A percentile compares a stretch with the other conserved stretches of the same genome.
Conservation (phyloP, 2,797 vertebrate species). For the Tarsius wallacei region DNA sequence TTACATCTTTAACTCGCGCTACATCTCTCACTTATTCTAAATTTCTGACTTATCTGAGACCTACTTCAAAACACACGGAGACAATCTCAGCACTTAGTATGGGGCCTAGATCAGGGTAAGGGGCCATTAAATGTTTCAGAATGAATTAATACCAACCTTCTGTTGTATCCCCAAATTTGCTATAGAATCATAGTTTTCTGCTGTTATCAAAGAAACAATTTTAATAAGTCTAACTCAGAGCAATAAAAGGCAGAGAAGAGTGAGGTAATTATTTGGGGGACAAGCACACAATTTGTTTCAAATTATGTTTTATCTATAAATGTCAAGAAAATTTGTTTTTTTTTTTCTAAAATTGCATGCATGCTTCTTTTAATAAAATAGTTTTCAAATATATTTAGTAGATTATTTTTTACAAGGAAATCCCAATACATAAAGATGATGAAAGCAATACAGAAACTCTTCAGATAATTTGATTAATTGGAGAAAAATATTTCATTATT, state of each 20-base stretch:
- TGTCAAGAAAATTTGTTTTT: background rate
- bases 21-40: background rate
- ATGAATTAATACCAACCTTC: background rate
- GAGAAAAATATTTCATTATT: background rate
- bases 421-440: background rate
- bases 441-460: background rate
- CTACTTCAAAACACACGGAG: background rate
- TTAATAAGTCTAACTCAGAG: background rate
- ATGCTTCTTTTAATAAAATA: conserved; percentile 4
- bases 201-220: conserved; percentile 4
- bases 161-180: background rate
- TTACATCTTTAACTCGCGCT: background rate
- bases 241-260: background rate
- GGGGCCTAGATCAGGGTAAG: background rate
- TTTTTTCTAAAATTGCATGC: background rate
- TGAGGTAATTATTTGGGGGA: background rate
- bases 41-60: background rate
- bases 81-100: background rate
- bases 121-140: background rate
- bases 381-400: background rate
- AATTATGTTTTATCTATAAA: background rate
- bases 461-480: background rate
- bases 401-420: background rate
- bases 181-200: background rate
- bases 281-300: background rate